These are phyloP conservation scores for Limosa lapponica DNA, from an alignment of 2,797 vertebrate genomes.

Conservation along the genomic window DNA sequence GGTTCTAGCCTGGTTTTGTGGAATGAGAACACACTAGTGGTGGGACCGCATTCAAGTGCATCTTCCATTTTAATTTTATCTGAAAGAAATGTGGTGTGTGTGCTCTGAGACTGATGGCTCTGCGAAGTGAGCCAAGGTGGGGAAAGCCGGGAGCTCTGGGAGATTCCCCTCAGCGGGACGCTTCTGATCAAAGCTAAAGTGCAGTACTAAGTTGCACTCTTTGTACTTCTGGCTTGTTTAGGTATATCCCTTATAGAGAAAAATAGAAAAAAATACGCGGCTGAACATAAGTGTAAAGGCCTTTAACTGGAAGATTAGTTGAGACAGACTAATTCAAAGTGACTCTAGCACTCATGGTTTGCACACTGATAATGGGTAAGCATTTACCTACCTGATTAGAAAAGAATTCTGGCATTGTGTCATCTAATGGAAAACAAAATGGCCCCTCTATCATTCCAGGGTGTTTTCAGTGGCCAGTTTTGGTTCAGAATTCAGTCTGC, in stretches of 20 bases:
- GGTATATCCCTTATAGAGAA: not conserved
- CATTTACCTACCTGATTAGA: not conserved
- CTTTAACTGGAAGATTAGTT: not conserved
- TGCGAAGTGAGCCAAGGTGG: not conserved
- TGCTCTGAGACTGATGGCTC: not conserved
- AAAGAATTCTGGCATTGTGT: not conserved
- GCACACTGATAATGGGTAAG: not conserved
- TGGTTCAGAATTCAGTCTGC: not conserved
- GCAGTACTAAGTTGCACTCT: not conserved
- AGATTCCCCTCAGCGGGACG: not conserved
- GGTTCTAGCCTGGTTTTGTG: not conserved
- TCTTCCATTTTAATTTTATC: not conserved
- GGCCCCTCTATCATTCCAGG: not conserved
- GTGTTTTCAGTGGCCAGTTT: slow-evolving; percentile 11
- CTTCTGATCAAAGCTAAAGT: not conserved
- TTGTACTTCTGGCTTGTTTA: not conserved
- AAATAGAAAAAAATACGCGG: too few relatives aligned
- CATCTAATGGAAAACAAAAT: not conserved
- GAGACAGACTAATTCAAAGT: not conserved
- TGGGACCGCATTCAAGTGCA: not conserved
- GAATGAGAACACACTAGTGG: not conserved
- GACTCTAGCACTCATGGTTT: not conserved
- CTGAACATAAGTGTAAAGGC: not conserved
- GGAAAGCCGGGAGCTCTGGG: not conserved
- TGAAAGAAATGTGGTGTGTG: not conserved